These are phyloP conservation scores for Apotomis betuletana DNA, from an alignment of 2,888 invertebrate species.

Conservation along the genomic window DNA sequence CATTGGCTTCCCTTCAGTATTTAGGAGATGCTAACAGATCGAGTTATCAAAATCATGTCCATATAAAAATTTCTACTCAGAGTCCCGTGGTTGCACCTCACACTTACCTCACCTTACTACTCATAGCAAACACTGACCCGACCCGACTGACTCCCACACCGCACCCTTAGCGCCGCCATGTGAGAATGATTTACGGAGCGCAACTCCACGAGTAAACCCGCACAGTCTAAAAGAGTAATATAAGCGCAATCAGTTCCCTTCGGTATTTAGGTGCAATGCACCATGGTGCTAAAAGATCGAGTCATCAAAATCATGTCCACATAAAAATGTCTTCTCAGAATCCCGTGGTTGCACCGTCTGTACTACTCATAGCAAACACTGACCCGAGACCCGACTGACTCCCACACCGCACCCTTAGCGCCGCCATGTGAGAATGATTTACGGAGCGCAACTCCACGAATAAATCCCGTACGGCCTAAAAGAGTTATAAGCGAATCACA, in stretches of 20 bases:
- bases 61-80: no score
- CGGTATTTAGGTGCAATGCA: conserved; percentile 45
- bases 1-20: conserved; percentile 52
- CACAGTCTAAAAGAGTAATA: conserved; percentile 65
- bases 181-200: conserved; percentile 77
- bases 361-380: no score
- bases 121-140: no score
- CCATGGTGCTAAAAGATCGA: no score
- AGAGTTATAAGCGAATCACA: conserved; percentile 70
- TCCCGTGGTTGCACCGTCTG: no score
- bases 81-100: no score
- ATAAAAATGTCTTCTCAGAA: no score
- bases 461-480: conserved; percentile 67
- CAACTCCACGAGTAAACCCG: conserved; percentile 66
- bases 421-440: conserved; percentile 72
- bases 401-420: conserved; percentile 12
- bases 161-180: conserved; percentile 46
- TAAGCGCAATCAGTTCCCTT: conserved; percentile 57
- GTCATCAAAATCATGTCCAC: no score
- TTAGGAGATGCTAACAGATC: conserved; percentile 34
- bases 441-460: conserved; percentile 67
- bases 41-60: no score
- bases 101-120: no score
- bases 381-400: no score
- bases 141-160: no score